phyloP scores from a whole-genome alignment of 2,797 vertebrate species.

The Catostomus latipinnis region DNA sequence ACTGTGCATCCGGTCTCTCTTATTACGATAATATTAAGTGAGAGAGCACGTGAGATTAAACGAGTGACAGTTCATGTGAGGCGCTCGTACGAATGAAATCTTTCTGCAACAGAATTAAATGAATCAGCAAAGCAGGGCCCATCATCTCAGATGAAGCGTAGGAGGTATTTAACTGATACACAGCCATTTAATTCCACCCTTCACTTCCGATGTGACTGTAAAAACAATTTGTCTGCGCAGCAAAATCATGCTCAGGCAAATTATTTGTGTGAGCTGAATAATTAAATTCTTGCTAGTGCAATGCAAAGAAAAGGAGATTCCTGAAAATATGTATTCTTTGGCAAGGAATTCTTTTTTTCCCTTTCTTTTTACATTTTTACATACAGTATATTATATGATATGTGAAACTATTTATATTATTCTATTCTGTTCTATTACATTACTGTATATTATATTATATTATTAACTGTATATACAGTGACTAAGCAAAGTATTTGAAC shows the following conservation, averaged over 20 bases:
- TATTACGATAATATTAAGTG: background rate
- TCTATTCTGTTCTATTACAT: too few relatives aligned
- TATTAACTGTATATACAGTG: too few relatives aligned
- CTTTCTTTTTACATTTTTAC: background rate
- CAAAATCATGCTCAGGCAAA: conserved; percentile 22
- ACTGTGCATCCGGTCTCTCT: background rate
- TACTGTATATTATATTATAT: too few relatives aligned
- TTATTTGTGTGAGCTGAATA: conserved; percentile 16
- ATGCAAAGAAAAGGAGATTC: background rate
- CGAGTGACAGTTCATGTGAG: conserved; percentile 12
- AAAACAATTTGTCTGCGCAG: conserved; percentile 29
- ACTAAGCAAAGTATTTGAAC: too few relatives aligned
- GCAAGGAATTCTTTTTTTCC: background rate
- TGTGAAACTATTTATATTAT: too few relatives aligned
- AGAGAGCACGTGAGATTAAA: background rate
- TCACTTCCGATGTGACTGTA: conserved; percentile 31
- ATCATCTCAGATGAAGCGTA: conserved; percentile 43
- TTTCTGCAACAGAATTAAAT: conserved; percentile 31
- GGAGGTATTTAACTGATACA: conserved; percentile 41
- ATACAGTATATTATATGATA: too few relatives aligned
- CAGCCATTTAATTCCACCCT: conserved; percentile 33
- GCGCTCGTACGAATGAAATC: conserved; percentile 31
- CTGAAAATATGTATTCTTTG: background rate
- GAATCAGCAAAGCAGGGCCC: conserved; percentile 40
- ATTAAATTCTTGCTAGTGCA: background rate